Percentiles rank a stretch among this genome's conserved stretches.
phyloP scores from a whole-genome alignment of 2,113 vertebrate genomes.

The Sander vitreus region DNA sequence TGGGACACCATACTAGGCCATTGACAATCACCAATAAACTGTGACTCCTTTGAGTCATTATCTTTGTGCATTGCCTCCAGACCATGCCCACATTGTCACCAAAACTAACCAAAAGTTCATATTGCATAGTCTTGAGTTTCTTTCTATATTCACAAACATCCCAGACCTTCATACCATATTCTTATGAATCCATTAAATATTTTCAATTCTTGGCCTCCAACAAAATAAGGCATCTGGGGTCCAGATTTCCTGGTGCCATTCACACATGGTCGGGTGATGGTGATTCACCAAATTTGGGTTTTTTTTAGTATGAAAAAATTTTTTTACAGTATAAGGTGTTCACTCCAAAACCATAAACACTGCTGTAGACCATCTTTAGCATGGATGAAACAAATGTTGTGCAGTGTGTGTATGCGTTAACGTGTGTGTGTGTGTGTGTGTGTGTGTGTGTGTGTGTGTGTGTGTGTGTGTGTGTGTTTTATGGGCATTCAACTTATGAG shows the following conservation, averaged over 20 bases:
- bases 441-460: neutral
- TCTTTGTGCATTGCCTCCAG: neutral
- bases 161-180: neutral
- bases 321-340: neutral
- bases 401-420: too few species aligned
- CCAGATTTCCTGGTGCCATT: constrained; percentile 38
- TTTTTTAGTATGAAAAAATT: constrained; percentile 14
- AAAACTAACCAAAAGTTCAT: neutral
- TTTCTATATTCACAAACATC: neutral
- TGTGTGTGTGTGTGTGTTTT: constrained; percentile 19
- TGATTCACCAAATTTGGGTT: constrained; percentile 27
- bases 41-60: constrained; percentile 30
- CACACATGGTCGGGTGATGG: constrained; percentile 21
- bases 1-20: neutral
- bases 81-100: neutral
- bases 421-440: neutral
- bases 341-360: constrained; percentile 11
- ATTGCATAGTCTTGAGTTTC: neutral
- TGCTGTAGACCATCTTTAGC: constrained; percentile 12
- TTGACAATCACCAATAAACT: constrained; percentile 19
- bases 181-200: too few species aligned
- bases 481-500: constrained; percentile 35
- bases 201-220: neutral
- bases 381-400: constrained; percentile 9
- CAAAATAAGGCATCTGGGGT: neutral